phyloP scores from a whole-genome alignment of 2,113 vertebrate genomes.

The Oceanites oceanicus region DNA sequence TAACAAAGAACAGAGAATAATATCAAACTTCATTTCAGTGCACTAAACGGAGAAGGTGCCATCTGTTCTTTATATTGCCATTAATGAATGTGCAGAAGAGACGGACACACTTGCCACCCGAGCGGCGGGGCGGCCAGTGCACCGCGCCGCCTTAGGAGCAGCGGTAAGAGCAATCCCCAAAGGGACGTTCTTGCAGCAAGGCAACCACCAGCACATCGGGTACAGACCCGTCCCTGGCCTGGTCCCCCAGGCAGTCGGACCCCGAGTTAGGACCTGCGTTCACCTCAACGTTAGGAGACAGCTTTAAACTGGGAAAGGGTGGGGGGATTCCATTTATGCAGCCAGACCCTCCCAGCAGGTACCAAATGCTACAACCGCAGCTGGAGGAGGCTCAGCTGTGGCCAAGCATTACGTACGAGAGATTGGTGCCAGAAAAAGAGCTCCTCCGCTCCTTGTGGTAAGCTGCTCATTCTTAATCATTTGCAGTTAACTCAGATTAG shows the following conservation, averaged over 20 bases:
- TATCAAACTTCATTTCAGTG: background rate
- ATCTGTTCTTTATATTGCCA: background rate
- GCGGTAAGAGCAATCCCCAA: background rate
- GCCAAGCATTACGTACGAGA: background rate
- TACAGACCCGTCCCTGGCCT: background rate
- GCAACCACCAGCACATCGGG: background rate
- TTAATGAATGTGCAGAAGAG: background rate
- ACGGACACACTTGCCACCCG: rapidly evolving
- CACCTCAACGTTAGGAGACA: rapidly evolving
- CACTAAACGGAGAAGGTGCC: conserved; percentile 5
- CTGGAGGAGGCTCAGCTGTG: background rate
- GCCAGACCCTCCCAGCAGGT: background rate
- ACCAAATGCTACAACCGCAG: background rate
- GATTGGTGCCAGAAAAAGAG: background rate
- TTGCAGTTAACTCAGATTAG: background rate
- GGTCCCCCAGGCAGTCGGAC: background rate
- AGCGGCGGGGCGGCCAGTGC: rapidly evolving
- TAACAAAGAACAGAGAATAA: background rate
- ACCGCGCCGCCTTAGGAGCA: rapidly evolving
- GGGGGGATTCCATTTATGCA: background rate
- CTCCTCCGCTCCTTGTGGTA: background rate
- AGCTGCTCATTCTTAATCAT: background rate
- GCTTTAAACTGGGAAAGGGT: background rate
- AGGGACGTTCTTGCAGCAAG: background rate
- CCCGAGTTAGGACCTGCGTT: rapidly evolving